A percentile compares a stretch with the other conserved stretches of the same genome.
Conservation (phyloP, 2,113 vertebrate genomes). For the Cyanoliseus patagonus region DNA sequence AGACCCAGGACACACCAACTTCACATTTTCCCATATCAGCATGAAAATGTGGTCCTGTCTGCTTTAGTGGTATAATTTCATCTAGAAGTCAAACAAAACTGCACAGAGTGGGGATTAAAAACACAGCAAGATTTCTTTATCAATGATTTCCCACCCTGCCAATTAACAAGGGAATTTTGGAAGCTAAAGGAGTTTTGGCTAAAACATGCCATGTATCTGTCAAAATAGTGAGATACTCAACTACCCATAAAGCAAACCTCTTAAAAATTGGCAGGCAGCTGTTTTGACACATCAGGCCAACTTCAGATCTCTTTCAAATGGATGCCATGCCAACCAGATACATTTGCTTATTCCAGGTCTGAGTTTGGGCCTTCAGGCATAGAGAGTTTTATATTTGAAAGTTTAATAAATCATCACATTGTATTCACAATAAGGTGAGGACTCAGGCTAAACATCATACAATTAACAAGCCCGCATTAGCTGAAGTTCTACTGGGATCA, state of each 20-base stretch:
- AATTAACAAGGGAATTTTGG: background rate
- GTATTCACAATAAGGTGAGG: background rate
- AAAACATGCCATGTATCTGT: background rate
- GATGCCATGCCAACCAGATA: background rate
- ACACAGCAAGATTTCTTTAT: background rate
- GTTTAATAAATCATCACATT: background rate
- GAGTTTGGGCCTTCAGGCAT: background rate
- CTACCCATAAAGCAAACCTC: background rate
- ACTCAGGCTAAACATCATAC: background rate
- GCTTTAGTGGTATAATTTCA: background rate
- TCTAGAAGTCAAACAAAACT: background rate
- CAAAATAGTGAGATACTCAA: background rate
- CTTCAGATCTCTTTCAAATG: background rate
- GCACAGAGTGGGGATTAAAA: background rate
- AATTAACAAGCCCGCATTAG: constrained; percentile 12
- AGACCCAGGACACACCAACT: background rate
- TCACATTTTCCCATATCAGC: background rate
- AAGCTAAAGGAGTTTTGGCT: background rate
- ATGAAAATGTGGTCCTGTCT: background rate
- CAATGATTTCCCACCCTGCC: background rate
- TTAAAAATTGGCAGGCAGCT: background rate
- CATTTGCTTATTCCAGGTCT: background rate
- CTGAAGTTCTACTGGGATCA: background rate
- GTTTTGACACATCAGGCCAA: background rate
- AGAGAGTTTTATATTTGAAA: background rate